Base-by-base conservation (phyloP, 1,140 invertebrate species). In the Drosophila lini region DNA sequence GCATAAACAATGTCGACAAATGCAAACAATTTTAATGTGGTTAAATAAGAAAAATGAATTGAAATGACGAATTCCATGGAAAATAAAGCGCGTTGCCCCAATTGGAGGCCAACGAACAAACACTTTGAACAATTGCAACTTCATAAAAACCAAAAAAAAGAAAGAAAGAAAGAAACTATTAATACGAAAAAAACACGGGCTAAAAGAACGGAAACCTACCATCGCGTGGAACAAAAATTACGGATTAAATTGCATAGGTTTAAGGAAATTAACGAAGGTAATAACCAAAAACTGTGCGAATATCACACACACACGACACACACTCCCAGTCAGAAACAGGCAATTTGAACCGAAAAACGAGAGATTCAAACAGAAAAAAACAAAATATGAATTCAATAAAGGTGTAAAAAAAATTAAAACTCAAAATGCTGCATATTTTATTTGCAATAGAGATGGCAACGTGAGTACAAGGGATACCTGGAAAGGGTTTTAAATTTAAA, bases 331-430 rank as follows among this genome's bases (percentile, higher is more conserved):
- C 52, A 56, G 55, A 63, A 53, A 40, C 31, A 60, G 45, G 53
- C 34, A 58, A 59, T 45, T 67, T 34, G 38, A 74, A 25, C 34
- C 52, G 36, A 55, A 74, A 62, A 28, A 36, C 45, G 47, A 44
- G 45, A 65, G 61, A 65, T 65, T 68, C 61, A 34, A 65, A 42
- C 61, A 65, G 53, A 34, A 47, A 32, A 16, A 75, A 63, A 65
- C 53, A 34, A 79, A 77, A 63, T 77, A 77, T 77, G 59, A 78
- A 69, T 78, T 78, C 76, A 78, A 78, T 78, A 77, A 77, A 78
- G 58, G 74, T 78, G 76, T 78, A 62, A 78, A 70, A 79, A 77
- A 76, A 64, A 71, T 53, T 36, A 75, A 73, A 73, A 71, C 38
- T 31, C 38, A 60, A 74, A 74, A 22, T n/a, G 16, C 19, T 56